These are phyloP conservation scores for Nasua narica DNA, from an alignment of 2,797 vertebrate genomes.

Conservation along the genomic window DNA sequence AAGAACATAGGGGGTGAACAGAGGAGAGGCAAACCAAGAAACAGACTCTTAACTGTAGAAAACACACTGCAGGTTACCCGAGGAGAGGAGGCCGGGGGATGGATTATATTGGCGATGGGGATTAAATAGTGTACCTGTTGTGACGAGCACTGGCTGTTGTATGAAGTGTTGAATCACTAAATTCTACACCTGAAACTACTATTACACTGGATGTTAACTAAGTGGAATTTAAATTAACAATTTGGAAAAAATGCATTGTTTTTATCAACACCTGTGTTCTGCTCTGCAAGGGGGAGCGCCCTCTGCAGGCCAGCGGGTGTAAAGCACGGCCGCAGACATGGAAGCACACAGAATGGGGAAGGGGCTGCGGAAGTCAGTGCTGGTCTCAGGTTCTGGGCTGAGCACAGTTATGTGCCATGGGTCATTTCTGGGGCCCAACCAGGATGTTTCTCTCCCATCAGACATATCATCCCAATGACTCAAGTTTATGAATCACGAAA, in stretches of 20 bases:
- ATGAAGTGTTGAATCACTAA: not conserved
- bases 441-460: not conserved
- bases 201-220: not conserved
- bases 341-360: not conserved
- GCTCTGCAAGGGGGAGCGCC: not conserved
- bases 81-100: not conserved
- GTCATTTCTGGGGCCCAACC: not conserved
- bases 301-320: not conserved
- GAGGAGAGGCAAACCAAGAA: not conserved
- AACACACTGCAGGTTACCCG: not conserved
- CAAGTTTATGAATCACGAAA: slow-evolving; percentile 14
- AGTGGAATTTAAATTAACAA: not conserved
- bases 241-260: not conserved
- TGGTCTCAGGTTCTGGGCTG: not conserved
- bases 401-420: fast-evolving
- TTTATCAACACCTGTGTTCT: not conserved
- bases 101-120: not conserved
- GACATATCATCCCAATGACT: not conserved
- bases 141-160: not conserved
- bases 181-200: not conserved
- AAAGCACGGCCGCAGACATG: not conserved
- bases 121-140: not conserved
- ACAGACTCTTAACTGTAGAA: not conserved
- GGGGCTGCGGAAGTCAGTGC: not conserved
- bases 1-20: not conserved